Evolutionary conservation across 2,797 vertebrate species (phyloP), one percentile per base, ranked within the genome.

Genomic region (Pogonophryne albipinna): DNA sequence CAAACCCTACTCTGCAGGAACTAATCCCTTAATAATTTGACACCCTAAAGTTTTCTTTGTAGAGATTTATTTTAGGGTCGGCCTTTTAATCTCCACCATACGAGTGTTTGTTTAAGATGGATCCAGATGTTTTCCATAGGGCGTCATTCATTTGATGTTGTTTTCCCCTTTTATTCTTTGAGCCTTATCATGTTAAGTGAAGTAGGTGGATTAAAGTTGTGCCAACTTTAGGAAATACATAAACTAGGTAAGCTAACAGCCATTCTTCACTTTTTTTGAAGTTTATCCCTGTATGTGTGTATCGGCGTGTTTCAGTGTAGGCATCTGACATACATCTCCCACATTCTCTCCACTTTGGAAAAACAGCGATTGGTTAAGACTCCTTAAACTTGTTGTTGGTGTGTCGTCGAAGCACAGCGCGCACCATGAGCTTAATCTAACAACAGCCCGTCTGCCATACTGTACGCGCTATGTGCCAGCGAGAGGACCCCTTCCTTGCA

Each of bases 301-400:
- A 16, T 41, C 12, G 20, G 41, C 47, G 17, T 83, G 76, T 86
- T 66, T 72, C 70, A 69, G 69, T 60, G 82, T 82, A 79, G 72
- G 80, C 75, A 86, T 88, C 85, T 85, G 87, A 89, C 87, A 76
- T 76, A 20, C 77, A 91, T 91, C 85, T 90, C 80, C 88, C 77
- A 90, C 88, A 84, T 87, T 83, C 66, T 74, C 56, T 60, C 27
- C 66, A 66, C 66, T 61, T 15, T 27, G 27, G 56, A 59, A 44
- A 76, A 74, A 76, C 70, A 74, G 74, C 66, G 66, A 77, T 69
- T 66, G 77, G 85, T 53, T 88, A 89, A 92, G 86, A 88, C 85
- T 87, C 84, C 78, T 91, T 91, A 89, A 90, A 93, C 83, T 90
- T 92, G 91, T 90, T 90, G 89, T 91, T 59, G 73, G 83, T 77